These are phyloP conservation scores for Saccostrea glomerata DNA, from an alignment of 1,140 invertebrate species.

Conservation along the genomic window DNA sequence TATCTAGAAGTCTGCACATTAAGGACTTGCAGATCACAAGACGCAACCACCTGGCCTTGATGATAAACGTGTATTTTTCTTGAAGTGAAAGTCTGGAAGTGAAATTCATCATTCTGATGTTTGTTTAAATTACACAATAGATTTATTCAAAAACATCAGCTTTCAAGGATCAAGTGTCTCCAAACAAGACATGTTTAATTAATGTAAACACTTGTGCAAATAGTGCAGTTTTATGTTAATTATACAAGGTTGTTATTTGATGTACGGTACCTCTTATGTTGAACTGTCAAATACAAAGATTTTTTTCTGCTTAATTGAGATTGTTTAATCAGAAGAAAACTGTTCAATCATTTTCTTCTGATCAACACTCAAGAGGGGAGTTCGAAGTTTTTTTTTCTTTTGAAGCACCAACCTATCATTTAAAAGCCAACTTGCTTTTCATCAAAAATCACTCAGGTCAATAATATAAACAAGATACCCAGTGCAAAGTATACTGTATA, in stretches of 20 bases:
- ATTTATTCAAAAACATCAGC: neutral
- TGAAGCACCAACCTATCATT: neutral
- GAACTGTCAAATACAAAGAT: no score
- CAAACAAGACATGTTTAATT: slow-evolving; percentile 13
- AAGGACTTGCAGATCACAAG: neutral
- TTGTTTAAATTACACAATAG: neutral
- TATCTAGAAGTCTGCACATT: neutral
- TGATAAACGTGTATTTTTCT: neutral
- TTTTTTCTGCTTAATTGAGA: neutral
- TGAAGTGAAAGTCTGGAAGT: neutral
- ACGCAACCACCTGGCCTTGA: neutral
- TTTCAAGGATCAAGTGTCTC: neutral
- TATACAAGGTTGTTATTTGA: neutral
- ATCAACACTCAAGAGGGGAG: neutral
- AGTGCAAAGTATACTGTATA: no score
- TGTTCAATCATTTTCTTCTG: slow-evolving; percentile 7
- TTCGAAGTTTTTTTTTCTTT: neutral
- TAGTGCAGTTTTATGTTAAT: neutral
- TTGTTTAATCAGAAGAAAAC: neutral
- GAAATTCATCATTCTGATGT: neutral
- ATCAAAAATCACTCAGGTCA: neutral
- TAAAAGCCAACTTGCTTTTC: neutral
- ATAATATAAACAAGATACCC: no score
- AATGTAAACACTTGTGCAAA: slow-evolving; percentile 24
- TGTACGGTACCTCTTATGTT: no score